These are phyloP conservation scores for Hydroisotoma schaefferi DNA, from an alignment of 2,888 invertebrate species.

Conservation along the genomic window DNA sequence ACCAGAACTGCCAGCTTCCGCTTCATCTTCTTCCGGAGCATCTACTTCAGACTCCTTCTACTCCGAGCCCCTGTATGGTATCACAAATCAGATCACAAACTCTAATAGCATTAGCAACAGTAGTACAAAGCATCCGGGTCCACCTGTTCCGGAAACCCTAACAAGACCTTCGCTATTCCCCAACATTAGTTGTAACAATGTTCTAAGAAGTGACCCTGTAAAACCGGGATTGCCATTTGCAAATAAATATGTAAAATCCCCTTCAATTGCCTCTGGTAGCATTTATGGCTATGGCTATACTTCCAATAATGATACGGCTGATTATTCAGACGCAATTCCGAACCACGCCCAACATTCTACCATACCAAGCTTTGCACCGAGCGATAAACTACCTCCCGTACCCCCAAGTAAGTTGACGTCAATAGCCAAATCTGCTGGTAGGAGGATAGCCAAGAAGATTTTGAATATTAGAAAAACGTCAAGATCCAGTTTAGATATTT, in stretches of 20 bases:
- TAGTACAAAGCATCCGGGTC: slow-evolving; percentile 3
- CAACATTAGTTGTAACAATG: slow-evolving; percentile 11
- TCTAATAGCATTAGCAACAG: not conserved
- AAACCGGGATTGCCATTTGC: not conserved
- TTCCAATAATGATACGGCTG: not conserved
- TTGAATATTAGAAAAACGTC: slow-evolving; percentile 42
- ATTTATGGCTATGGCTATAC: not conserved
- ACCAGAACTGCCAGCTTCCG: slow-evolving; percentile 32
- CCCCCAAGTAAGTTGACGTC: slow-evolving; percentile 46
- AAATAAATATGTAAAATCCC: not conserved
- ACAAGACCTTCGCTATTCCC: not conserved
- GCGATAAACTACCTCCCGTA: slow-evolving; percentile 42
- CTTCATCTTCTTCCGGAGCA: slow-evolving; percentile 24
- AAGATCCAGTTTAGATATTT: slow-evolving; percentile 28
- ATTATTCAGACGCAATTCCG: slow-evolving; percentile 1
- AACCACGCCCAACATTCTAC: slow-evolving; percentile 6
- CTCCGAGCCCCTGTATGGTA: slow-evolving; percentile 46
- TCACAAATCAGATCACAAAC: slow-evolving; percentile 34
- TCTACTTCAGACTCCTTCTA: slow-evolving; percentile 40
- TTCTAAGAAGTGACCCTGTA: not conserved
- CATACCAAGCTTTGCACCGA: slow-evolving; percentile 28
- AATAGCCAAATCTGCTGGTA: slow-evolving; percentile 46
- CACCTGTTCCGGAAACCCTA: slow-evolving; percentile 5
- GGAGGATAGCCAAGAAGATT: slow-evolving; percentile 45
- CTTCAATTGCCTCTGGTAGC: not conserved